Base-by-base conservation (phyloP, 2,888 invertebrate species). In the Hylaea fasciaria region DNA sequence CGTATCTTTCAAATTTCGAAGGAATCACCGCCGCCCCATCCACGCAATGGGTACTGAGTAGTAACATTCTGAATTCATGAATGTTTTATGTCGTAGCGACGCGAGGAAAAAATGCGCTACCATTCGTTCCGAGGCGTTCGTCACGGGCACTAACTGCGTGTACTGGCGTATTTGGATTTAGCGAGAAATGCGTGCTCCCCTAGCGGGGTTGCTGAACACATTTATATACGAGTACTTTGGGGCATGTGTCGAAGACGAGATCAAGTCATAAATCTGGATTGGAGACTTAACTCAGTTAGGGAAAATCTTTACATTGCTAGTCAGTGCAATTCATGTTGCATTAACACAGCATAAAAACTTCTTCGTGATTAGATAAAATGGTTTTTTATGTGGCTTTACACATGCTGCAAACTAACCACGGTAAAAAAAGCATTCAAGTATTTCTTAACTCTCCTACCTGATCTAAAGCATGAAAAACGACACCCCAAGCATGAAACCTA, bases 81-180 rank as follows among this genome's bases (percentile, higher is more conserved):
- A 89, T 89, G 87, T 87, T 90, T 89, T 89, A 62, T 62, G 43
- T 60, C 61, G 61, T 16, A 56, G 82, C 80, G 70, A 82, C 80
- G 82, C 83, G 85, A 84, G 74, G 82, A 86, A 91, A 87, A 89
- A 89, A 91, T 91, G 87, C 76, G 81, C 76, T 73, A 81, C 84
- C 82, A 89, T 90, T 83, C 85, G 85, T 91, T 85, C 82, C 81
- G 82, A 85, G 56, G 60, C 60, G 46, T 65, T 90, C 89, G 88
- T 90, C 90, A 88, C 85, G 85, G 88, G 79, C 82, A 85, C 85
- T 89, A 87, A 90, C 86, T 87, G 86, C 87, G 85, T 86, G 86
- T 87, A 83, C 78, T 78, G 78, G 80, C 82, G 83, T 88, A 87
- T 87, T 87, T 85, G 85, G 86, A 85, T 87, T 89, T 85, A 80